Conservation (phyloP, 1,140 invertebrate species). For the Drosophila lini region DNA sequence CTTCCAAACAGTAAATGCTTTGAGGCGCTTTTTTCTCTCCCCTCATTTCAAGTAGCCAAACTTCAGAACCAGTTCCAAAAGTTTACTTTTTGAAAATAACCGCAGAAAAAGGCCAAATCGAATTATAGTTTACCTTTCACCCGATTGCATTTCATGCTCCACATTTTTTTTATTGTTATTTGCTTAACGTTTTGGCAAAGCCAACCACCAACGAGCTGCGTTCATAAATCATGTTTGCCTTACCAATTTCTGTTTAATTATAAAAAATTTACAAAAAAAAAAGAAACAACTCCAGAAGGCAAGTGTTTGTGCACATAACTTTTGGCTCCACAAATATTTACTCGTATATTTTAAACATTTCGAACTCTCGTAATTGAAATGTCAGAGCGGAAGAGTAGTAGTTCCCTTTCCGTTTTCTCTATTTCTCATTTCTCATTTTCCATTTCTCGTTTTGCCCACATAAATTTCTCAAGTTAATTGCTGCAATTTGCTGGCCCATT, state of each 20-base stretch:
- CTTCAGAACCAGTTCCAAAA: constrained; percentile 72
- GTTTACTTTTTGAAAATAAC: constrained; percentile 25
- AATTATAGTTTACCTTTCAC: constrained; percentile 56
- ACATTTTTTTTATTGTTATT: constrained; percentile 35
- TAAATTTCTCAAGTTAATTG: constrained; percentile 59
- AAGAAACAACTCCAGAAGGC: background rate
- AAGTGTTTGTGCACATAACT: constrained; percentile 10
- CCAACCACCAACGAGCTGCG: constrained; percentile 12
- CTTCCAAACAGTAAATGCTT: constrained; percentile 59
- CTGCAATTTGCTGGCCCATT: constrained; percentile 60
- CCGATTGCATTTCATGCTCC: constrained; percentile 45
- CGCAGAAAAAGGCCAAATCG: constrained; percentile 35
- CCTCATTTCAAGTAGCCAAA: constrained; percentile 29
- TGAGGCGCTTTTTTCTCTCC: constrained; percentile 25
- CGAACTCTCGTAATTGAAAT: constrained; percentile 50
- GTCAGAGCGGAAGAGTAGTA: constrained; percentile 33
- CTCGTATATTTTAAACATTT: constrained; percentile 3
- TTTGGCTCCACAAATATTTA: constrained; percentile 42
- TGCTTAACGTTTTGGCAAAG: constrained; percentile 28
- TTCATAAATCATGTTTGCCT: constrained; percentile 40
- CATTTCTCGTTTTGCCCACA: constrained; percentile 43
- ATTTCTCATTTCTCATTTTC: background rate
- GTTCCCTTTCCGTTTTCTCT: constrained; percentile 28
- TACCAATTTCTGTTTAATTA: constrained; percentile 25
- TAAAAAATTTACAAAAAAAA: background rate